A percentile compares a stretch with the other conserved stretches of the same genome.
These are phyloP conservation scores for Cranoglanis bouderius DNA, from an alignment of 2,113 vertebrate species.

Conservation along the genomic window DNA sequence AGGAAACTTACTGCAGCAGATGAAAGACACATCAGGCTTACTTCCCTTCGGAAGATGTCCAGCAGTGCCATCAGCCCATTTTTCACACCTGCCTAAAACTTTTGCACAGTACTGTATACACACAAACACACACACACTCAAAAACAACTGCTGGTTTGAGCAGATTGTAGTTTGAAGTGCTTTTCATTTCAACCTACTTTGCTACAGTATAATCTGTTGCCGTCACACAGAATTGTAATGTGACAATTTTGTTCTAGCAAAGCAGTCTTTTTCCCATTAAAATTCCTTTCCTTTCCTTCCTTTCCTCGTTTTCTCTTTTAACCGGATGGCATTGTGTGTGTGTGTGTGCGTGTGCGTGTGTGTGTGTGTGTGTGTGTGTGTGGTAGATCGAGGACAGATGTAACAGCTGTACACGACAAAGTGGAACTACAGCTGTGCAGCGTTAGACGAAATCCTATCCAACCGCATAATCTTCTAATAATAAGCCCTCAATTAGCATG, in stretches of 20 bases:
- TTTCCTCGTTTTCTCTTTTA: background rate
- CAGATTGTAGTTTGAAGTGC: background rate
- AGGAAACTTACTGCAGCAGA: no score
- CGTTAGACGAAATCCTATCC: slow-evolving; percentile 39
- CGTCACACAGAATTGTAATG: background rate
- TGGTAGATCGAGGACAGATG: slow-evolving; percentile 31
- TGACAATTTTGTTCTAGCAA: background rate
- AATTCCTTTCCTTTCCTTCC: background rate
- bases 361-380: slow-evolving; percentile 12
- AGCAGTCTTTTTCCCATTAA: slow-evolving; percentile 11
- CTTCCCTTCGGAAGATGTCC: no score
- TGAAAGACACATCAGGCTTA: no score
- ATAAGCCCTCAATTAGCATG: slow-evolving; percentile 44
- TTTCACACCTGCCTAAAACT: no score
- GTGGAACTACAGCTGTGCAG: slow-evolving; percentile 35
- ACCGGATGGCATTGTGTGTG: background rate
- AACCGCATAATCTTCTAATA: slow-evolving; percentile 46
- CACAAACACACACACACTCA: background rate
- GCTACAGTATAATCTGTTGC: background rate
- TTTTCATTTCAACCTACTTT: slow-evolving; percentile 16
- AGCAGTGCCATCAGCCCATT: no score
- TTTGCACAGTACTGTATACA: no score
- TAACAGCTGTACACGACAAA: slow-evolving; percentile 48
- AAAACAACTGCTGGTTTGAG: slow-evolving; percentile 6
- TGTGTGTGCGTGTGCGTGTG: slow-evolving; percentile 18